Evolutionary conservation across 2,888 invertebrate genomes (phyloP), one percentile per base, ranked within the genome.

Genomic region (Gymnosoma rotundatum): DNA sequence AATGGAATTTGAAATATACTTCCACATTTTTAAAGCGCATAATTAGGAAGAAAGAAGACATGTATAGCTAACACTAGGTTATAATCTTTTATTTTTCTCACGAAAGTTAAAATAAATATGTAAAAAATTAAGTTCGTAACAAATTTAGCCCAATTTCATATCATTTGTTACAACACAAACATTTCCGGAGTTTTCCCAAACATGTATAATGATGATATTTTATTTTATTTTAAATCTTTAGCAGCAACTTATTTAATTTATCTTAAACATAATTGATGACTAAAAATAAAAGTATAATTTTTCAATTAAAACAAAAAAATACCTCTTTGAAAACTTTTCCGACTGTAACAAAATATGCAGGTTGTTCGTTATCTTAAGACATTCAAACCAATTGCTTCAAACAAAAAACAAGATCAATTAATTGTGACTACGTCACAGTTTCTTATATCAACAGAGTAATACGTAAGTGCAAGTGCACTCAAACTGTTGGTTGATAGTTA

Each of bases 271-370:
- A 45, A 83, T 80, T 79, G 76, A 73, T 83, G 76, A 76, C 76
- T 67, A 72, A 80, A 80, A 73, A 80, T 14, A 52, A 5, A 32
- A 76, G 61, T 14, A 52, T 6, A 50, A 50, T 52, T 18, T 52
- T 80, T 79, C 0, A 32, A 75, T 75, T 72, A 75, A 79, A 83
- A 76, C 73, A 72, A 76, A 79, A 66, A 32, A 76, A 80, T 75
- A 73, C 18, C 32, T 20, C 36, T 54, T 48, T 12, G 3, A 32
- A 64, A 32, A 64, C 50, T 69, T 78, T 52, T 60, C 60, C 18
- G 48, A 16, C 50, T 63, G 8, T 38, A 20, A 52, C 12, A 16
- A n/a, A 38, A 16, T n/a, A 52, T 38, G 16, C 70, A 56, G 18
- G 21, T 64, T 74, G 7, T 4, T 38, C 21, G 36, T 52, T 20